Evolutionary conservation across 2,797 vertebrate species (phyloP), one percentile per base, ranked within the genome.

Genomic region (Channallabes apus): DNA sequence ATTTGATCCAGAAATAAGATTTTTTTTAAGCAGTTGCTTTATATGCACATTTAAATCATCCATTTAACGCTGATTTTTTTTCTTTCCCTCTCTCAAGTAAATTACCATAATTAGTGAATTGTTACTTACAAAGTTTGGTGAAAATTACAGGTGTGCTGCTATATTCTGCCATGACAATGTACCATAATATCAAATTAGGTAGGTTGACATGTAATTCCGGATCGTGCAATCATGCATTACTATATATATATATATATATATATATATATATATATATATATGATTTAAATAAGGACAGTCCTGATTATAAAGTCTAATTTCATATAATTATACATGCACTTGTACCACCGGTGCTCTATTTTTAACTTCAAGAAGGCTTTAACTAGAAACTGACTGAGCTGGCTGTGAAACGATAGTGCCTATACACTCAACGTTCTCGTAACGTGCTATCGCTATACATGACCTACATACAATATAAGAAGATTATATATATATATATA

Each of bases 51-150:
- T 27, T 76, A 29, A 76, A 29, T 15, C n/a, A 56, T 29, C 14
- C 5, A 29, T 56, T 77, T 32, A 58, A 32, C 73, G 27, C 22
- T 58, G 54, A 35, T 75, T 75, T 75, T 24, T 71, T n/a, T 41
- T 51, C 29, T 58, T 77, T 35, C 32, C 32, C 35, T 18, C 54
- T 35, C 29, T 59, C 3, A 24, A 35, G 75, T 35, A 77, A 77
- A 77, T 77, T 32, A 68, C 64, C 80, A 68, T 77, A 29, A 77
- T 77, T 59, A 77, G 75, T 77, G 56, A 77, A 77, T 35, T 77
- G 75, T 14, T 59, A 77, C 29, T 77, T 77, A 35, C 54, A 73
- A 73, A 73, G 41, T 73, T 73, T 41, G 71, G 41, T 73, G 54
- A 59, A 77, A 77, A 77, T 77, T 77, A 77, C 75, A 77, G 75